phyloP scores from a whole-genome alignment of 2,888 invertebrate genomes.

The Brachypterus glaber region DNA sequence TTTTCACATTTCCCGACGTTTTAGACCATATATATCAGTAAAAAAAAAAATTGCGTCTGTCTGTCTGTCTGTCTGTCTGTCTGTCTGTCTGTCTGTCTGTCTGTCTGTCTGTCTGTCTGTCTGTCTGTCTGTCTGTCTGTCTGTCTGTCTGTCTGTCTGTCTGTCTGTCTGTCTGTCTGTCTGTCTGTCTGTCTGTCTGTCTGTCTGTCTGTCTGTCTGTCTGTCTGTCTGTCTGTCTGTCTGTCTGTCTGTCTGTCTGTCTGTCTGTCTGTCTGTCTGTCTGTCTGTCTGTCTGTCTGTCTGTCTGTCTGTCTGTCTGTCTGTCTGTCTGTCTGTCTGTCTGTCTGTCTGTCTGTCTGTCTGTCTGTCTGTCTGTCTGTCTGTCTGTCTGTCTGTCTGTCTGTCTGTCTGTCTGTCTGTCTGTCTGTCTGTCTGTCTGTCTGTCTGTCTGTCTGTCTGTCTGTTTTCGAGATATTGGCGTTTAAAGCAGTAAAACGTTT shows the following conservation, averaged over 20 bases:
- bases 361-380: conserved; percentile 1
- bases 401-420: conserved; percentile 1
- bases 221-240: conserved; percentile 1
- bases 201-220: conserved; percentile 1
- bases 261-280: conserved; percentile 1
- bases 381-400: conserved; percentile 1
- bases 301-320: conserved; percentile 1
- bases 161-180: conserved; percentile 1
- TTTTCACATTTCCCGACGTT: no score
- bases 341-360: conserved; percentile 1
- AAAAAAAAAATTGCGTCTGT: no score
- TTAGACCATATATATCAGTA: no score
- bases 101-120: conserved; percentile 1
- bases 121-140: conserved; percentile 1
- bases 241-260: conserved; percentile 1
- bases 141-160: conserved; percentile 1
- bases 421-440: conserved; percentile 1
- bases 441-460: conserved; percentile 1
- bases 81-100: conserved; percentile 1
- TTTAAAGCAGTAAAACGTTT: no score
- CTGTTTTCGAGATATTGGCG: no score
- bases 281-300: conserved; percentile 1
- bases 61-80: conserved; percentile 1
- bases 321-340: conserved; percentile 1
- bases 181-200: conserved; percentile 1